phyloP scores from a whole-genome alignment of 2,888 invertebrate genomes.

The Rhagonycha fulva region DNA sequence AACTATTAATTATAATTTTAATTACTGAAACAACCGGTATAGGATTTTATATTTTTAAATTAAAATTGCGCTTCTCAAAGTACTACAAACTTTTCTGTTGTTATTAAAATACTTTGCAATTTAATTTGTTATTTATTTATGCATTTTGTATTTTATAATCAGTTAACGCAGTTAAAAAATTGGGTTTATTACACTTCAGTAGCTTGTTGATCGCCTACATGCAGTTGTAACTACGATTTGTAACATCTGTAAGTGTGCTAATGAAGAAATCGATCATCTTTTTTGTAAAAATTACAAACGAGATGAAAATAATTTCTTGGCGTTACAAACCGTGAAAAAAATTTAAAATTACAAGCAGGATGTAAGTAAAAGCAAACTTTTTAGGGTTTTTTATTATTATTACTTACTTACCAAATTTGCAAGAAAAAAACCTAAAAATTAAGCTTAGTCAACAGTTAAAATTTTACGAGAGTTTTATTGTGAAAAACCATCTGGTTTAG shows the following conservation, averaged over 20 bases:
- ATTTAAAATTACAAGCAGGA: neutral
- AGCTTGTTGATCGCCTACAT: neutral
- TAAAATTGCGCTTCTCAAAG: neutral
- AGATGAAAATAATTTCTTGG: neutral
- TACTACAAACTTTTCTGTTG: neutral
- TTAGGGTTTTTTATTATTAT: neutral
- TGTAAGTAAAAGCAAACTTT: neutral
- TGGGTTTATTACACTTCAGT: neutral
- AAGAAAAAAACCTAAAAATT: too few species aligned
- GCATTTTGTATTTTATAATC: neutral
- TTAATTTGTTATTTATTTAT: neutral
- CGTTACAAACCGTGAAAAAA: neutral
- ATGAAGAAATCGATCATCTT: neutral
- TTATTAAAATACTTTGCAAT: neutral
- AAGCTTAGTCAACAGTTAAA: too few species aligned
- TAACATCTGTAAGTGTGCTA: neutral
- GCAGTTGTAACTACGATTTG: neutral
- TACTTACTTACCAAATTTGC: too few species aligned
- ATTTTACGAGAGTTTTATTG: neutral
- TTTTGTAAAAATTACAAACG: neutral
- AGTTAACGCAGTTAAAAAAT: neutral
- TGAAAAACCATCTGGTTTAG: neutral
- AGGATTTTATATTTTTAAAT: neutral
- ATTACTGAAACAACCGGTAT: neutral
- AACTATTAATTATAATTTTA: neutral